Base-by-base conservation (phyloP, 2,113 vertebrate genomes). In the Lasiurus cinereus region DNA sequence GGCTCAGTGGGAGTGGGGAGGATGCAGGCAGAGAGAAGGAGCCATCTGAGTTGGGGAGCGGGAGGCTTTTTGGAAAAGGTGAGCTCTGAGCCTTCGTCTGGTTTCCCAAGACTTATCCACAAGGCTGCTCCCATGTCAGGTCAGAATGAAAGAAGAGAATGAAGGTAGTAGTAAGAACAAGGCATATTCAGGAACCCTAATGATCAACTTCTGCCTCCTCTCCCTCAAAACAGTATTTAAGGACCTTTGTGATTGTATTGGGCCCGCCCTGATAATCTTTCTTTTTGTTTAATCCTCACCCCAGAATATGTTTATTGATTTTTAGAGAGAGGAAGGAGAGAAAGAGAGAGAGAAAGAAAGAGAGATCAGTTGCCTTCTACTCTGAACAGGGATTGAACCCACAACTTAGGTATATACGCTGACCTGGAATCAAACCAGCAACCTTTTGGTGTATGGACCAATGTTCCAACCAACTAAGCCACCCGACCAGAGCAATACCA, bases 181-280 rank as follows among this genome's bases (percentile, higher is more conserved):
- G 4, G 5, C 1, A 5, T 16, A 2, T 16, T 16, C 4, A 80
- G 50, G 27, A 4, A 19, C n/a, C 33, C 50, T 9, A 10, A 3
- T 12, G 5, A 8, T 64, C 31, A 1, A 13, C 66, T 31, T 62
- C 13, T 73, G 56, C 19, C 56, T 46, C 24, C 16, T 12, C 62
- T 56, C 72, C 27, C 18, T 2, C 14, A 59, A 1, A 54, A 6
- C 52, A 54, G 52, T 54, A 21, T 54, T 15, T 29, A 72, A 84
- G 33, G 79, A 73, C 19, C 3, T 33, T 43, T 79, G 36, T 73
- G 29, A 67, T 50, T 66, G 16, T 27, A 36, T 33, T 74, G 36
- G 12, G 46, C 8, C 24, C 11, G 1, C 52, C 36, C 46, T 16
- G 31, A 27, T 77, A 43, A 15, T 24, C 29, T 72, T 50, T 46